phyloP scores from a whole-genome alignment of 2,888 invertebrate genomes.

The Magallana nippona region DNA sequence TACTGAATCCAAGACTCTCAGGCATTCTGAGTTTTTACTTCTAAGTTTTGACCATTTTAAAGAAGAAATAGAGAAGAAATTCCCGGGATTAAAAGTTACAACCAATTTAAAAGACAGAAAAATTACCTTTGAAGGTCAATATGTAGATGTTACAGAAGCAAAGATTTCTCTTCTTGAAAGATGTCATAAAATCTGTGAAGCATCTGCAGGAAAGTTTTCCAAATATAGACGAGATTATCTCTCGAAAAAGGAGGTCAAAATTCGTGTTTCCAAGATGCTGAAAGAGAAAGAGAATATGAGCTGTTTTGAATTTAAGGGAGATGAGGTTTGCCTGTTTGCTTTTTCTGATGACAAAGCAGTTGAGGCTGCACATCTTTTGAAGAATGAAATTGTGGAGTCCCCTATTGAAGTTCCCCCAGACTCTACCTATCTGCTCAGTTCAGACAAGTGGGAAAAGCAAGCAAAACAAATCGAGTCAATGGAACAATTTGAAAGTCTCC shows the following conservation, averaged over 20 bases:
- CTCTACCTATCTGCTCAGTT: slow-evolving; percentile 2
- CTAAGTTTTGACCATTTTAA: slow-evolving; percentile 43
- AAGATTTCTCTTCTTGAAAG: slow-evolving; percentile 41
- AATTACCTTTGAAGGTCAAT: slow-evolving; percentile 43
- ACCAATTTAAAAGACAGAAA: slow-evolving; percentile 38
- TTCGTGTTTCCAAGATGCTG: slow-evolving; percentile 31
- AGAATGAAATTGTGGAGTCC: slow-evolving; percentile 37
- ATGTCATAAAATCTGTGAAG: not conserved
- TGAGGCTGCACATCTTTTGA: slow-evolving; percentile 34
- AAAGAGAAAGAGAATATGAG: slow-evolving; percentile 39
- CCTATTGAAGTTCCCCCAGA: slow-evolving; percentile 31
- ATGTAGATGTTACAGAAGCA: slow-evolving; percentile 35
- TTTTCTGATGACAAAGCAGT: slow-evolving; percentile 44
- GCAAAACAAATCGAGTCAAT: slow-evolving; percentile 8
- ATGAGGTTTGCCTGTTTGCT: slow-evolving; percentile 34
- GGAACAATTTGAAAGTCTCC: slow-evolving; percentile 17
- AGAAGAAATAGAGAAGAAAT: slow-evolving; percentile 38
- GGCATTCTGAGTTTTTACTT: slow-evolving; percentile 38
- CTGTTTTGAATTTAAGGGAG: slow-evolving; percentile 39
- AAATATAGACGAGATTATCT: slow-evolving; percentile 37
- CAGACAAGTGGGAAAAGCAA: slow-evolving; percentile 1
- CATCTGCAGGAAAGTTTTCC: slow-evolving; percentile 43
- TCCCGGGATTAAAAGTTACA: slow-evolving; percentile 32
- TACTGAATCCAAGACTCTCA: slow-evolving; percentile 28
- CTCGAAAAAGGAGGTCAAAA: slow-evolving; percentile 32